Conservation (phyloP, 2,797 vertebrate genomes). For the Gymnothorax reevesii region DNA sequence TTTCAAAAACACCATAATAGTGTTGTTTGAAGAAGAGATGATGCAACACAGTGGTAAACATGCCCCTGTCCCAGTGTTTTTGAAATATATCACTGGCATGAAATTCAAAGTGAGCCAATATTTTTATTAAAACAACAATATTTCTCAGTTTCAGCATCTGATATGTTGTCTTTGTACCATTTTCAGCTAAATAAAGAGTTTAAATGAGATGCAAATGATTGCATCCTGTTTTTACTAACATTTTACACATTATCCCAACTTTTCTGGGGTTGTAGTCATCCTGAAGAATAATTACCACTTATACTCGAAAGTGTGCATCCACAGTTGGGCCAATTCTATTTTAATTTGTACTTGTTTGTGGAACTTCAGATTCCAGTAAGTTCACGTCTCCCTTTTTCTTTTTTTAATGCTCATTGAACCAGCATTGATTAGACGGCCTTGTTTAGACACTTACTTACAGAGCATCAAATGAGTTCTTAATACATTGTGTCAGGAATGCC, state of each 20-base stretch:
- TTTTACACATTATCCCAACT: neutral
- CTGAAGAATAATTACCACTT: conserved; percentile 8
- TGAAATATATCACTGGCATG: too few species aligned
- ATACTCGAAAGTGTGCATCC: neutral
- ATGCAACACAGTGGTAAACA: too few species aligned
- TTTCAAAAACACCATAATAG: too few species aligned
- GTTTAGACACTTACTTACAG: conserved; percentile 61
- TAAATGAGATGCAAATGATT: too few species aligned
- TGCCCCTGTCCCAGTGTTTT: too few species aligned
- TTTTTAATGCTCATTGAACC: conserved; percentile 26
- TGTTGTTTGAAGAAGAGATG: too few species aligned
- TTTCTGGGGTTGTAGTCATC: neutral
- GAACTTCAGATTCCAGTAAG: neutral
- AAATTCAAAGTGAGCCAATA: too few species aligned
- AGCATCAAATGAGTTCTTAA: conserved; percentile 56
- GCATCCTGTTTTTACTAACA: too few species aligned
- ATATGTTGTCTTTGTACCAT: neutral
- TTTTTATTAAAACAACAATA: too few species aligned
- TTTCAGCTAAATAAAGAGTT: too few species aligned
- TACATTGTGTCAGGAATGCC: conserved; percentile 51
- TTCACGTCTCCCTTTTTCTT: conserved; percentile 27
- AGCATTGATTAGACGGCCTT: conserved; percentile 53
- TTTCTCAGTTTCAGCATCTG: neutral
- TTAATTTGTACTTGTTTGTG: neutral
- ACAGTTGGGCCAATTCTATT: neutral